Evolutionary conservation across 1,140 invertebrate species (phyloP).

Genomic region (Scaptomyza graminum): DNA sequence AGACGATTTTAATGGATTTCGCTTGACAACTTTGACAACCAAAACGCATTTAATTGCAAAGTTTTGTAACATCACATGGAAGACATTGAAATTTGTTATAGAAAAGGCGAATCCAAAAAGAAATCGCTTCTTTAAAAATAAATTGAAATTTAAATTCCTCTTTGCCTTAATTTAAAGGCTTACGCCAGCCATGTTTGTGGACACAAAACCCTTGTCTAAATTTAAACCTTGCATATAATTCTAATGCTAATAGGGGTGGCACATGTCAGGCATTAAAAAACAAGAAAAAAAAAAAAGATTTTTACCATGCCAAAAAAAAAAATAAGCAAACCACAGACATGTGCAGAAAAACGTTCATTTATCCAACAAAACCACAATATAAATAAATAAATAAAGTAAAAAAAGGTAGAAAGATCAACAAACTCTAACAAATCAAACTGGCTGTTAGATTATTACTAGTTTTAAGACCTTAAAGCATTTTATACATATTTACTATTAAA

Average conservation of each 20-base stretch:
- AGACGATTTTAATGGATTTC: constrained; percentile 78
- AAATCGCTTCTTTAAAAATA: background rate
- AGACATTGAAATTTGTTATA: constrained; percentile 39
- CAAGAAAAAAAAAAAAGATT: constrained; percentile 20
- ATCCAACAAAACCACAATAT: constrained; percentile 5
- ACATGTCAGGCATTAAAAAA: constrained; percentile 55
- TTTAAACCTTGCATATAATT: constrained; percentile 55
- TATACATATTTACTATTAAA: too few species aligned
- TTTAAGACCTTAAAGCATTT: too few species aligned
- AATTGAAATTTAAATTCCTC: background rate
- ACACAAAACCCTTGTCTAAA: constrained; percentile 36
- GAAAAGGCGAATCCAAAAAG: constrained; percentile 3
- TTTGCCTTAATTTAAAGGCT: too few species aligned
- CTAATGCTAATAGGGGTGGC: constrained; percentile 53
- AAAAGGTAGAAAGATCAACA: constrained; percentile 5
- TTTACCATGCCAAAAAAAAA: background rate
- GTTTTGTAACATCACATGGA: constrained; percentile 61
- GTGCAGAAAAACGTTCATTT: constrained; percentile 55
- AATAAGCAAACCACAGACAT: constrained; percentile 18
- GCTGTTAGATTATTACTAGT: too few species aligned
- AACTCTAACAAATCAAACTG: background rate
- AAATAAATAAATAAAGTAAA: background rate
- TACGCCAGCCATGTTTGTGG: too few species aligned
- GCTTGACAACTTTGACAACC: constrained; percentile 60
- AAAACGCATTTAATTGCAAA: constrained; percentile 74